Evolutionary conservation across 2,888 invertebrate species (phyloP), one percentile per base, ranked within the genome.

Genomic region (Eustalomyia histrio): DNA sequence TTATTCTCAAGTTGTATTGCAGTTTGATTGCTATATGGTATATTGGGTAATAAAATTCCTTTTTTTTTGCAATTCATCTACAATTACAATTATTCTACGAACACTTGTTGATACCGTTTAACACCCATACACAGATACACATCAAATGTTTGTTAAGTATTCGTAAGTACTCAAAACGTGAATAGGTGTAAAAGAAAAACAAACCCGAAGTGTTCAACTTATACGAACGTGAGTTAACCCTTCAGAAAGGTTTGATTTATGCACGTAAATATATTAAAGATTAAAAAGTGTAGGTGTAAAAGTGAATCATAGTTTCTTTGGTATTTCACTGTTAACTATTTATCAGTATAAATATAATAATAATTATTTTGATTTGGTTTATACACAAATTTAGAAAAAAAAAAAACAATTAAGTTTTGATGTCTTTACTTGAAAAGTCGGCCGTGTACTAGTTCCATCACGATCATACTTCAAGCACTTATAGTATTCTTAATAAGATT

Each of bases 381-480:
- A 29, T 29, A 21, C 21, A 21, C 4, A 21, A 21, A 21, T 21
- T 21, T 21, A 21, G 2, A 2, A n/a, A n/a, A n/a, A n/a, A n/a
- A n/a, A 29, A 29, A 29, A 29, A 7, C 29, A 29, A 29, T 53
- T 55, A 9, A 64, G 21, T 47, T 58, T 72, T 53, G 47, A 16
- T 79, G 78, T 39, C 47, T 55, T 50, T 63, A 29, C 55, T 73
- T 35, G 21, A 61, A 61, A 61, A 47, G 67, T 57, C 73, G 24
- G 47, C 71, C 47, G 47, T 67, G 55, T 61, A 79, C 78, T 79
- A 67, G 39, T 65, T 65, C 55, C 33, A 61, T 53, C n/a, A 21
- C 55, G 61, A 73, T 73, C 50, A 55, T 57, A 60, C 57, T 53
- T 61, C 72, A 65, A 72, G 53, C 39, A 55, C 18, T 72, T 50